These are phyloP conservation scores for Perdita meconis DNA, from an alignment of 2,888 invertebrate genomes.

Conservation along the genomic window DNA sequence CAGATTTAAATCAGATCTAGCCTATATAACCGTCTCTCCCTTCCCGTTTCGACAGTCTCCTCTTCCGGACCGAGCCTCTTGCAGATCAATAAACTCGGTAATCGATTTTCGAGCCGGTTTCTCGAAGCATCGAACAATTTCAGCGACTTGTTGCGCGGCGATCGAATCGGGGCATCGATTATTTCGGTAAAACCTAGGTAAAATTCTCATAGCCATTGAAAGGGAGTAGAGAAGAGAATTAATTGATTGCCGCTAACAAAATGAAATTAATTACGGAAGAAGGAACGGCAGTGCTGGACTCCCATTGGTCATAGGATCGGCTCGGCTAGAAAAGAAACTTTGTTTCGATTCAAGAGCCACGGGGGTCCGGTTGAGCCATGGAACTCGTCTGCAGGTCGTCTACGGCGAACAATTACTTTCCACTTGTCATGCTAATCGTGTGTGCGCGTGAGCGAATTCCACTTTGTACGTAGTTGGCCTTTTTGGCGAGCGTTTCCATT, in stretches of 20 bases:
- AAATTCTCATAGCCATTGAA: too few species aligned
- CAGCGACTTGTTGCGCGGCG: conserved; percentile 28
- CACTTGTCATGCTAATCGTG: conserved; percentile 76
- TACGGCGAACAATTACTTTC: conserved; percentile 72
- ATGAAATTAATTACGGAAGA: conserved; percentile 47
- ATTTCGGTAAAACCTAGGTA: not conserved
- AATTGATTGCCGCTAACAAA: not conserved
- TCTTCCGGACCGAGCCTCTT: conserved; percentile 61
- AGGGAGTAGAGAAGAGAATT: too few species aligned
- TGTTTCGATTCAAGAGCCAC: conserved; percentile 52
- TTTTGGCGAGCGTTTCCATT: not conserved
- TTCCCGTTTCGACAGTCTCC: conserved; percentile 38
- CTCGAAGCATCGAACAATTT: not conserved
- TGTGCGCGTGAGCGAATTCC: conserved; percentile 61
- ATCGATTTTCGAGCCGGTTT: conserved; percentile 52
- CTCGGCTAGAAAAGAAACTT: conserved; percentile 44
- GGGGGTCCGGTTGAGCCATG: conserved; percentile 43
- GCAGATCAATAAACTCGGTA: conserved; percentile 50
- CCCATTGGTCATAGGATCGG: not conserved
- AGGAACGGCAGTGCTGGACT: not conserved
- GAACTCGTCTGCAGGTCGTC: conserved; percentile 69
- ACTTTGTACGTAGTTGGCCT: conserved; percentile 52
- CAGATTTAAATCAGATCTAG: conserved; percentile 80
- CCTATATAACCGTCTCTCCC: conserved; percentile 65
- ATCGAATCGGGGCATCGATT: not conserved